Evolutionary conservation across 92 coral and sea anemone genomes (phyloP).

Genomic region (Desmophyllum pertusum): DNA sequence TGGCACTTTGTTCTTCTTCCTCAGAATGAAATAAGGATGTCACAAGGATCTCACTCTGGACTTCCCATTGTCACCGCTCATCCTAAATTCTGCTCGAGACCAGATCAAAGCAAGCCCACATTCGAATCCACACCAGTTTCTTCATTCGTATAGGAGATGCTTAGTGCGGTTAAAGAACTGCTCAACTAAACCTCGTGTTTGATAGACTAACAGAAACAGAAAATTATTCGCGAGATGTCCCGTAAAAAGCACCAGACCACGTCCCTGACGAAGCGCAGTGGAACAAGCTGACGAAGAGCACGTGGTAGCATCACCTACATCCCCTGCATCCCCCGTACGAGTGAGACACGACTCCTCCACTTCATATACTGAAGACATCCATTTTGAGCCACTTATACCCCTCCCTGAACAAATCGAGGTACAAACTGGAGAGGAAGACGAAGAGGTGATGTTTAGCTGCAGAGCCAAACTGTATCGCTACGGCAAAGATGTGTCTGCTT

Average conservation of each 20-base stretch:
- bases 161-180: constrained; percentile 3
- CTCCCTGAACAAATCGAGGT: constrained; percentile 82
- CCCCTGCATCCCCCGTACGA: constrained; percentile 51
- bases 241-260: neutral
- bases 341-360: constrained; percentile 62
- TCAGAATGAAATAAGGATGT: no score
- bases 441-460: constrained; percentile 76
- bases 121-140: no score
- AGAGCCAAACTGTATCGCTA: constrained; percentile 94
- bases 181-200: constrained; percentile 4
- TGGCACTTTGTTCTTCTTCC: no score
- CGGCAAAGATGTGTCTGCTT: constrained; percentile 66
- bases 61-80: no score
- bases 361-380: constrained; percentile 71
- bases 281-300: neutral
- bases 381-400: constrained; percentile 93
- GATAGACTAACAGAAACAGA: constrained; percentile 4
- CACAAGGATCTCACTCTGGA: no score
- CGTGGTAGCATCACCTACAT: no score
- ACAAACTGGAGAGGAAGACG: constrained; percentile 92
- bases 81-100: no score
- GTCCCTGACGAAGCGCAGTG: neutral
- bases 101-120: no score
- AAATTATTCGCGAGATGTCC: neutral
- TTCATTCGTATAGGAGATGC: neutral